A percentile compares a stretch with the other conserved stretches of the same genome.
These are phyloP conservation scores for Pluvianellus socialis DNA, from an alignment of 2,113 vertebrate species.

Conservation along the genomic window DNA sequence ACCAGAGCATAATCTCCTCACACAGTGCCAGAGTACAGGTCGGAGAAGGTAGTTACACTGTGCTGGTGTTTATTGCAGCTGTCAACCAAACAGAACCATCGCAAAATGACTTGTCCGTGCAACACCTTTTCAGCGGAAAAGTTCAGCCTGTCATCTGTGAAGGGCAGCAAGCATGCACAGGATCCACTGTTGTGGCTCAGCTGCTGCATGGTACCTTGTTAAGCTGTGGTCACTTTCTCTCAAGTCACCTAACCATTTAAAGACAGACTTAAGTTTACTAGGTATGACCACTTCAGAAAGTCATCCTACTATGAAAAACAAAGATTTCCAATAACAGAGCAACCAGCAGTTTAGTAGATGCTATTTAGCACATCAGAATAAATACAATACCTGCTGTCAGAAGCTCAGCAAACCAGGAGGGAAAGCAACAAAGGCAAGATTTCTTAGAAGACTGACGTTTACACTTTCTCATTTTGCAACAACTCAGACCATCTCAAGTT, in stretches of 20 bases:
- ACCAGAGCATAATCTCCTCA: neutral
- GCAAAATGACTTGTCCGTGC: neutral
- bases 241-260: neutral
- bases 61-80: neutral
- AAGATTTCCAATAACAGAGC: neutral
- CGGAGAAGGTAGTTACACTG: neutral
- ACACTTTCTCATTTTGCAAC: neutral
- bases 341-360: neutral
- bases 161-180: neutral
- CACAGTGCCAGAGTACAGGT: neutral
- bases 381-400: neutral
- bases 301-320: neutral
- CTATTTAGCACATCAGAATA: neutral
- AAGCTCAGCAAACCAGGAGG: neutral
- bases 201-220: neutral
- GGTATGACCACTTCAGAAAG: neutral
- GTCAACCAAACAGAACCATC: neutral
- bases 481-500: neutral
- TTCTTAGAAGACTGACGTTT: neutral
- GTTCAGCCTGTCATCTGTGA: neutral
- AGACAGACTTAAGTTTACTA: neutral
- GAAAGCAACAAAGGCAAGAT: neutral
- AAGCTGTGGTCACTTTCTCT: neutral
- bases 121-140: neutral
- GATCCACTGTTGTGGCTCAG: neutral